Evolutionary conservation across 2,113 vertebrate genomes (phyloP).

Genomic region (Lucifuga dentata): DNA sequence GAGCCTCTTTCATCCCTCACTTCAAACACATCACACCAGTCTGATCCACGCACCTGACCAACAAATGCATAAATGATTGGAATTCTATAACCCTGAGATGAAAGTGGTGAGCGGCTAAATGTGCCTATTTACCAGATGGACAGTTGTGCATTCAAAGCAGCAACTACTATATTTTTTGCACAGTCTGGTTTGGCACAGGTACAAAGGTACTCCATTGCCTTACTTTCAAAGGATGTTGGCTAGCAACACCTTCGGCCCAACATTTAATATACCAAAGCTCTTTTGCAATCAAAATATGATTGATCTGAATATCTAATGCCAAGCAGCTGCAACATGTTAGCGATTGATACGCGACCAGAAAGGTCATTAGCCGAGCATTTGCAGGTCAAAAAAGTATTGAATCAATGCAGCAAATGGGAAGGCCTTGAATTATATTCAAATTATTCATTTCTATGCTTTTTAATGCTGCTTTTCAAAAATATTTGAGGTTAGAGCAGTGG

Average conservation of each 20-base stretch:
- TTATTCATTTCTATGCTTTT: too few species aligned
- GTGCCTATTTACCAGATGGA: too few species aligned
- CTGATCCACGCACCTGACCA: too few species aligned
- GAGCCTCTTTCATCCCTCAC: neutral
- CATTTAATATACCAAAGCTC: neutral
- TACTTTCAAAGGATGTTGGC: conserved; percentile 57
- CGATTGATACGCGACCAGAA: neutral
- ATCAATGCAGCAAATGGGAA: neutral
- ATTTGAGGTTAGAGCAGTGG: too few species aligned
- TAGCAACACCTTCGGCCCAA: conserved; percentile 25
- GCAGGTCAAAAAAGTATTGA: neutral
- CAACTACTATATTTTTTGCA: conserved; percentile 36
- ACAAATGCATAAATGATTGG: too few species aligned
- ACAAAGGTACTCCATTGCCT: conserved; percentile 17
- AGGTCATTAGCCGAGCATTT: too few species aligned
- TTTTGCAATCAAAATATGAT: conserved; percentile 5
- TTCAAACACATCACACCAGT: neutral
- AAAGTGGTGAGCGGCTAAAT: too few species aligned
- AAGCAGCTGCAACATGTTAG: neutral
- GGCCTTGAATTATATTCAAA: neutral
- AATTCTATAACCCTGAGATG: too few species aligned
- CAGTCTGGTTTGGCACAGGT: conserved; percentile 32
- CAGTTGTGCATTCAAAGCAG: too few species aligned
- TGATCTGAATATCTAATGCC: neutral
- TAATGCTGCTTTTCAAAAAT: too few species aligned